Evolutionary conservation across 2,888 invertebrate genomes (phyloP).

Genomic region (Chouioia cunea): DNA sequence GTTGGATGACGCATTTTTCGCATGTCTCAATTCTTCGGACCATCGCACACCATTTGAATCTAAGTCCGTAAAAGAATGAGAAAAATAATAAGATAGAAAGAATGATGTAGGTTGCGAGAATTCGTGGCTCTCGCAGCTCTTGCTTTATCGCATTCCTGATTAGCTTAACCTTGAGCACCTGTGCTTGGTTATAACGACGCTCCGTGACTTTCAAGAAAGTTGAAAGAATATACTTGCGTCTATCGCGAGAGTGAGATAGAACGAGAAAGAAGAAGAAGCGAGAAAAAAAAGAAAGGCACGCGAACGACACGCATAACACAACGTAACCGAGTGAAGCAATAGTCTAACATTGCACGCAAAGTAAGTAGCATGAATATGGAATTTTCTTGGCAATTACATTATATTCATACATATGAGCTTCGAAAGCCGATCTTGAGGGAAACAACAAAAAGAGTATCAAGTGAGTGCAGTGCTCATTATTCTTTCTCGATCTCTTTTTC

Average conservation of each 20-base stretch:
- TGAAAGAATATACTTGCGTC: neutral
- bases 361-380: too few relatives aligned
- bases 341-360: neutral
- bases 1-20: conserved; percentile 39
- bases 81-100: conserved; percentile 18
- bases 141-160: conserved; percentile 37
- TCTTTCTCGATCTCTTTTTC: conserved; percentile 18
- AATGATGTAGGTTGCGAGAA: conserved; percentile 23
- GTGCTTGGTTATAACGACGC: neutral
- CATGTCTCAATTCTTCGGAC: conserved; percentile 4
- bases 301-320: conserved; percentile 16
- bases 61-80: conserved; percentile 1
- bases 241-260: neutral
- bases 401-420: conserved; percentile 5
- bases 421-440: conserved; percentile 15
- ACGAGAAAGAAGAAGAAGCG: neutral
- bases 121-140: conserved; percentile 1
- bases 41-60: conserved; percentile 4
- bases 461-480: conserved; percentile 32
- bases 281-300: conserved; percentile 20
- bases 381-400: too few relatives aligned
- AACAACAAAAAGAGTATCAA: neutral
- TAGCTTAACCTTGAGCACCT: conserved; percentile 38
- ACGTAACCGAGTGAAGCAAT: conserved; percentile 26
- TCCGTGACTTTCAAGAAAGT: too few relatives aligned